Base-by-base conservation (phyloP, 1,140 invertebrate species). In the Zaprionus taronus region DNA sequence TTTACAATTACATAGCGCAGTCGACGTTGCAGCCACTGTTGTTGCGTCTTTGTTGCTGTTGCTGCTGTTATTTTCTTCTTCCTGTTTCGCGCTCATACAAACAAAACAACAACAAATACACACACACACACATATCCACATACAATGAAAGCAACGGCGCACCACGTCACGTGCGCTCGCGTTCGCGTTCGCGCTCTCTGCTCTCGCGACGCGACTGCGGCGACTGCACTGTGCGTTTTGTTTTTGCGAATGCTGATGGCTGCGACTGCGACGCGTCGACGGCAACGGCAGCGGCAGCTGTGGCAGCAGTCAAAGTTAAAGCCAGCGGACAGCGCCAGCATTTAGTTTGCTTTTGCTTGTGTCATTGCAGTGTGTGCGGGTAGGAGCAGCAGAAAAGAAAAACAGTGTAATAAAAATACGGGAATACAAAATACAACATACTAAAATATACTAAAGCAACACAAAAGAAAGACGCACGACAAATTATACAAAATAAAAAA, bases 341-440 rank as follows among this genome's bases (percentile, higher is more conserved):
- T 89, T 86, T 89, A 89, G 77, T 89, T 86, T 85, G 82, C 76
- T 86, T 86, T 86, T 85, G 82, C 83, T 86, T 86, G 73, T 83
- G 80, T 87, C 83, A 86, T 82, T 89, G 84, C 82, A 86, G 85
- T 86, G 73, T 84, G 81, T 80, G 77, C 82, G 82, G 83, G 83
- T 85, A 82, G 70, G 55, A 77, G 70, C 61, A 73, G 41, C 51
- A 66, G 58, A 82, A 49, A 64, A 44, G 15, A 44, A 44, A 44
- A 44, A 44, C 6, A 44, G 31, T 34, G 31, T 34, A 34, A 11
- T n/a, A 44, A 44, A 38, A 38, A 38, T 38, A 38, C 36, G 38
- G n/a, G 38, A n/a, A 41, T 41, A 41, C 24, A 70, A 55, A 61
- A 62, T 75, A 17, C 62, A 67, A 70, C 31, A 61, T 14, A 38